Evolutionary conservation across 2,888 invertebrate genomes (phyloP).

Genomic region (Apamea anceps): DNA sequence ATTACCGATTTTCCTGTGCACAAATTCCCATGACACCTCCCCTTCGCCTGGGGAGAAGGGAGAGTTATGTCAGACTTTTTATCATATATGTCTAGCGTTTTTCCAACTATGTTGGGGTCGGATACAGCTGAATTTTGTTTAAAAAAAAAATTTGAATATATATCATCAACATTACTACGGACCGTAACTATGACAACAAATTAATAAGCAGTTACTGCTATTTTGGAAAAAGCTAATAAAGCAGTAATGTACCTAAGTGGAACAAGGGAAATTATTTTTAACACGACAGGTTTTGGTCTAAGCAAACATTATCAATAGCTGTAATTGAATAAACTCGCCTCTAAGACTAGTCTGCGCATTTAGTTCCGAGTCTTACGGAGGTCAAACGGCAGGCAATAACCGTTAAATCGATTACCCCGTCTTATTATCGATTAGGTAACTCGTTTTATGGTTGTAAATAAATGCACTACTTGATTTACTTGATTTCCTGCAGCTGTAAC

Average conservation of each 20-base stretch:
- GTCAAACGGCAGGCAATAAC: conserved; percentile 25
- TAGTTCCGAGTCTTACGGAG: conserved; percentile 32
- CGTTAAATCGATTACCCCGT: conserved; percentile 42
- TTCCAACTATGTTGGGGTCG: no score
- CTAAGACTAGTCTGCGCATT: conserved; percentile 15
- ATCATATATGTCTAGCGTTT: no score
- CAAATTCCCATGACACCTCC: no score
- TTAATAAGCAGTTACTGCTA: neutral
- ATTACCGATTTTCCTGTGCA: no score
- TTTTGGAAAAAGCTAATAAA: neutral
- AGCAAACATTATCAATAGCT: neutral
- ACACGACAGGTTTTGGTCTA: neutral
- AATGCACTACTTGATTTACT: neutral
- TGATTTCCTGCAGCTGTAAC: neutral
- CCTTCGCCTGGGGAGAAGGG: no score
- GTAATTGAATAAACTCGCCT: neutral
- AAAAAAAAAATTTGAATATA: no score
- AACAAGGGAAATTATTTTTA: neutral
- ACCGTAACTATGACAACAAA: neutral
- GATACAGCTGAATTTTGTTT: no score
- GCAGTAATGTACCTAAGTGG: neutral
- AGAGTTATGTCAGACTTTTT: no score
- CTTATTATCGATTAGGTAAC: conserved; percentile 19
- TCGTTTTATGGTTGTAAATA: neutral
- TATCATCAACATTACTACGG: neutral